phyloP scores from a whole-genome alignment of 1,140 invertebrate species.

The Papilio glaucus region DNA sequence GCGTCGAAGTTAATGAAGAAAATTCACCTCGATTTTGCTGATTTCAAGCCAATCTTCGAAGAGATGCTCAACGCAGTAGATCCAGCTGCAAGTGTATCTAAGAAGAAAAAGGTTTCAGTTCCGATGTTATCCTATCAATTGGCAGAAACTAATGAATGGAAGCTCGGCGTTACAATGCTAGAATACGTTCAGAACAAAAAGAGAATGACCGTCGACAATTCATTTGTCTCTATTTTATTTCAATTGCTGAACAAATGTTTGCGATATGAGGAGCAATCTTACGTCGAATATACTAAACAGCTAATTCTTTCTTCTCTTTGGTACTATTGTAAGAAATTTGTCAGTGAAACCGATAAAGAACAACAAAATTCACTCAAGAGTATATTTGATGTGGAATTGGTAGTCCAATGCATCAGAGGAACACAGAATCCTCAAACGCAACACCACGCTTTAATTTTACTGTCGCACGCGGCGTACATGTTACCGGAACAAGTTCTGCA shows the following conservation, averaged over 20 bases:
- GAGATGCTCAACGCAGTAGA: slow-evolving; percentile 82
- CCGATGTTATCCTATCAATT: slow-evolving; percentile 83
- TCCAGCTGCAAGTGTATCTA: slow-evolving; percentile 58
- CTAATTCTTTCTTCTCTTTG: slow-evolving; percentile 91
- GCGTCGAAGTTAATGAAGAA: slow-evolving; percentile 88
- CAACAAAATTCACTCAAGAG: slow-evolving; percentile 83
- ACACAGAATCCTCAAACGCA: slow-evolving; percentile 97
- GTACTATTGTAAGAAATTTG: slow-evolving; percentile 87
- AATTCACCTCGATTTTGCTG: slow-evolving; percentile 86
- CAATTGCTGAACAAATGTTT: slow-evolving; percentile 91
- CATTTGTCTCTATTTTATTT: slow-evolving; percentile 90
- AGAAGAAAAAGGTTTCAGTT: slow-evolving; percentile 73
- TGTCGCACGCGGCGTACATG: slow-evolving; percentile 90
- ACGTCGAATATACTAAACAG: slow-evolving; percentile 96
- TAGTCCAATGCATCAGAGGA: slow-evolving; percentile 94
- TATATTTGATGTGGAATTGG: slow-evolving; percentile 90
- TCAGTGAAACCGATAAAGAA: slow-evolving; percentile 76
- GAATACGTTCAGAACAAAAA: slow-evolving; percentile 94
- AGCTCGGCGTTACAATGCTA: slow-evolving; percentile 89
- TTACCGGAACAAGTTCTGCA: slow-evolving; percentile 93
- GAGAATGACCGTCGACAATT: slow-evolving; percentile 86
- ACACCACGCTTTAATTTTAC: slow-evolving; percentile 93
- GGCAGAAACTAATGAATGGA: slow-evolving; percentile 88
- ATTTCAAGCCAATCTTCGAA: slow-evolving; percentile 85
- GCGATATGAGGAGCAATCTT: slow-evolving; percentile 91